Base-by-base conservation (phyloP, 2,888 invertebrate genomes). In the Coleophora deauratella region DNA sequence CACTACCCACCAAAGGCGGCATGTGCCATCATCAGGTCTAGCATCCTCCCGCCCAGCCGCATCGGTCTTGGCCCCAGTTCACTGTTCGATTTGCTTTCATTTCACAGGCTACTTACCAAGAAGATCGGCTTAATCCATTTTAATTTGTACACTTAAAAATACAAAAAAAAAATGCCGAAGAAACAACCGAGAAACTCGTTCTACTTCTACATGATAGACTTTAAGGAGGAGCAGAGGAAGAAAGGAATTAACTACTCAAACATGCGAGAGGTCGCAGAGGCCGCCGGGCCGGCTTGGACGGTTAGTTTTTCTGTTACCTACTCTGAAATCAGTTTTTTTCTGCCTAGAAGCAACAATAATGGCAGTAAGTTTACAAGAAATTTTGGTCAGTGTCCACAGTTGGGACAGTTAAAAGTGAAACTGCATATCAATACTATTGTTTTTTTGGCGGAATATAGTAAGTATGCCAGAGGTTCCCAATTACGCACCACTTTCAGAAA, bases 81-180 rank as follows among this genome's bases (percentile, higher is more conserved):
- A n/a, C n/a, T n/a, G n/a, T n/a, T n/a, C n/a, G n/a, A n/a, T n/a
- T n/a, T n/a, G n/a, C n/a, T n/a, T n/a, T n/a, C n/a, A n/a, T n/a
- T n/a, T n/a, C n/a, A n/a, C n/a, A n/a, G n/a, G n/a, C n/a, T n/a
- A n/a, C n/a, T n/a, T n/a, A n/a, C n/a, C n/a, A n/a, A n/a, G n/a
- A n/a, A n/a, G n/a, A n/a, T n/a, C n/a, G n/a, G n/a, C n/a, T n/a
- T n/a, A n/a, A 21, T 21, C 6, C 21, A 6, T 21, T 21, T 21
- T 21, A 3, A 3, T 21, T 21, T 21, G 21, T 3, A 21, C 21
- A n/a, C n/a, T n/a, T n/a, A n/a, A n/a, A n/a, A n/a, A n/a, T n/a
- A n/a, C n/a, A n/a, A n/a, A n/a, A n/a, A n/a, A n/a, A n/a, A n/a
- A 49, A 78, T 78, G 79, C 80, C 84, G 0, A 84, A 81, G 41